Evolutionary conservation across 2,888 invertebrate genomes (phyloP).

Genomic region (Diarsia brunnea): DNA sequence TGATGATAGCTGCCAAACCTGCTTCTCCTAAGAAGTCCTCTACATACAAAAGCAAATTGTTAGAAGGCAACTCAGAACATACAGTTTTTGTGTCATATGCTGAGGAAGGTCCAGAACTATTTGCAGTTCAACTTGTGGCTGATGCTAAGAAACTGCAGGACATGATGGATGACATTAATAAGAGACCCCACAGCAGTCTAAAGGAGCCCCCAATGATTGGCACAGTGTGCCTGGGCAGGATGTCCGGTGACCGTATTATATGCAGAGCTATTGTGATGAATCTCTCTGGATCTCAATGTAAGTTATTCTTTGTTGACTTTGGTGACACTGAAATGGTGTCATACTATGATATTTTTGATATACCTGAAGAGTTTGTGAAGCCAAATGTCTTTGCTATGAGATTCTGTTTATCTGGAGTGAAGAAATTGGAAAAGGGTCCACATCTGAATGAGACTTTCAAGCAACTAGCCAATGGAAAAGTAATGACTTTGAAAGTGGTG

Average conservation of each 20-base stretch:
- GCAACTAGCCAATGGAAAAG: conserved; percentile 92
- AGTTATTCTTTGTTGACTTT: conserved; percentile 95
- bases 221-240: conserved; percentile 94
- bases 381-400: conserved; percentile 94
- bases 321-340: conserved; percentile 94
- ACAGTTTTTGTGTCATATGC: conserved; percentile 94
- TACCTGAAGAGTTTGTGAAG: conserved; percentile 93
- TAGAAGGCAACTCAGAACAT: conserved; percentile 90
- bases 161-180: conserved; percentile 94
- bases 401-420: conserved; percentile 93
- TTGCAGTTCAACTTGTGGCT: conserved; percentile 93
- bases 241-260: conserved; percentile 92
- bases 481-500: conserved; percentile 92
- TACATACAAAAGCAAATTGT: conserved; percentile 89
- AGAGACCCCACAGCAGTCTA: conserved; percentile 91
- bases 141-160: conserved; percentile 91
- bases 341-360: conserved; percentile 93
- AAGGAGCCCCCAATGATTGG: conserved; percentile 93
- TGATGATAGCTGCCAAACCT: conserved; percentile 71
- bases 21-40: conserved; percentile 84
- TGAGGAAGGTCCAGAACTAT: conserved; percentile 95
- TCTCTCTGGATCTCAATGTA: conserved; percentile 93
- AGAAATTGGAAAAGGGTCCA: conserved; percentile 91
- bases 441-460: conserved; percentile 93
- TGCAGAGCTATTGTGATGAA: conserved; percentile 95